A percentile compares a stretch with the other conserved stretches of the same genome.
These are phyloP conservation scores for Frieseomelitta varia DNA, from an alignment of 1,140 invertebrate species.

Conservation along the genomic window DNA sequence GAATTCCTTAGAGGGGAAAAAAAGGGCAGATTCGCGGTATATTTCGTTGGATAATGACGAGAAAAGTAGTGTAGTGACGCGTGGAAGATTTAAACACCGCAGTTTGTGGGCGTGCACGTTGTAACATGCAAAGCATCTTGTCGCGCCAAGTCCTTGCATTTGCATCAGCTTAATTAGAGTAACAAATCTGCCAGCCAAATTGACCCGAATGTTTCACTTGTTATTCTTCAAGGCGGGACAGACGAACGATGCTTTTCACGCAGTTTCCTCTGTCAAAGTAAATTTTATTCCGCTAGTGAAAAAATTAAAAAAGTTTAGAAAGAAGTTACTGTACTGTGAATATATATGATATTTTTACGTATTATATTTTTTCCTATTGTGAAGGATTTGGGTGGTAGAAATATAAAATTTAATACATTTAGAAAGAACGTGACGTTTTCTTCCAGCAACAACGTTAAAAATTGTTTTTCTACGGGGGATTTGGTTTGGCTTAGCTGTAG, in stretches of 20 bases:
- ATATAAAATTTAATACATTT: not conserved
- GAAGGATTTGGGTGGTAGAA: no score
- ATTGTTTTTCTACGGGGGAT: not conserved
- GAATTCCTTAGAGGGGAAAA: not conserved
- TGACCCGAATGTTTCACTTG: not conserved
- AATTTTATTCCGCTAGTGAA: no score
- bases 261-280: not conserved
- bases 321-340: no score
- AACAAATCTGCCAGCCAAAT: not conserved
- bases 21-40: not conserved
- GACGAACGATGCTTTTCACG: not conserved
- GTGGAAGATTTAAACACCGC: conserved; percentile 1
- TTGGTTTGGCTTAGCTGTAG: not conserved
- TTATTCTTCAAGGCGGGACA: not conserved
- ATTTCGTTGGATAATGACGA: not conserved
- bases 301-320: no score
- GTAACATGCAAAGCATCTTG: conserved; percentile 24
- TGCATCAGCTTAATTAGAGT: conserved; percentile 45
- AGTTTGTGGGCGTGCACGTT: not conserved
- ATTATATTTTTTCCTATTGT: no score
- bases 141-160: conserved; percentile 31
- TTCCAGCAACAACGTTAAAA: not conserved
- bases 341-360: no score
- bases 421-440: not conserved
- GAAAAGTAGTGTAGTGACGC: not conserved